Evolutionary conservation across 2,113 vertebrate species (phyloP), one percentile per base, ranked within the genome.

Genomic region (Strix uralensis): DNA sequence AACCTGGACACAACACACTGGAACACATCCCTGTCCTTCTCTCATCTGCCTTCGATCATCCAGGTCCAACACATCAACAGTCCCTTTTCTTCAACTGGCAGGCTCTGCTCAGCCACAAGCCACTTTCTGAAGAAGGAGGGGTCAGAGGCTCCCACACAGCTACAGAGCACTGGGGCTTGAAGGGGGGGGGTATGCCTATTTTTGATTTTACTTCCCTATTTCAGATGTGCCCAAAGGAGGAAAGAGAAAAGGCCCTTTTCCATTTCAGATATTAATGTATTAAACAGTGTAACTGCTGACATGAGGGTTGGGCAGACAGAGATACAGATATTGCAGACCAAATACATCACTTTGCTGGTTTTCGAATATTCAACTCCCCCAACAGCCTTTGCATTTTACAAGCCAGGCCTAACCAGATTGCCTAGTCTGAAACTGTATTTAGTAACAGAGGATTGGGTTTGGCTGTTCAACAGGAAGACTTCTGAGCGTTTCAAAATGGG

Each of bases 171-270:
- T 7, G 59, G 2, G 3, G 2, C 44, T 46, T 18, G 44, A 46
- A 46, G 44, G 16, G 3, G 20, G 20, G 16, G 10, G 20, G 27
- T 1, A 4, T 6, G 19, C n/a, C 59, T 42, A 12, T 6, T 92
- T 87, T 74, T 57, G 16, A 14, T 47, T 83, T 81, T 84, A 78
- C 81, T 93, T 95, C 81, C n/a, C 17, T 36, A n/a, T 86, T 93
- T 88, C 49, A 69, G 49, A 72, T 25, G 38, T 34, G 29, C 21
- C 10, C 27, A 25, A 49, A 83, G 32, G 30, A 62, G 9, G 47
- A 88, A 86, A 72, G 36, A 78, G 61, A 42, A 70, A 77, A 79
- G 22, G 51, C 25, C 40, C 51, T 86, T 70, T 77, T 49, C 11
- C 36, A 62, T 71, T 90, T 88, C 30, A 46, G 54, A 44, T 34